Evolutionary conservation across 1,140 invertebrate species (phyloP), one percentile per base, ranked within the genome.

Genomic region (Lepidurus couesii): DNA sequence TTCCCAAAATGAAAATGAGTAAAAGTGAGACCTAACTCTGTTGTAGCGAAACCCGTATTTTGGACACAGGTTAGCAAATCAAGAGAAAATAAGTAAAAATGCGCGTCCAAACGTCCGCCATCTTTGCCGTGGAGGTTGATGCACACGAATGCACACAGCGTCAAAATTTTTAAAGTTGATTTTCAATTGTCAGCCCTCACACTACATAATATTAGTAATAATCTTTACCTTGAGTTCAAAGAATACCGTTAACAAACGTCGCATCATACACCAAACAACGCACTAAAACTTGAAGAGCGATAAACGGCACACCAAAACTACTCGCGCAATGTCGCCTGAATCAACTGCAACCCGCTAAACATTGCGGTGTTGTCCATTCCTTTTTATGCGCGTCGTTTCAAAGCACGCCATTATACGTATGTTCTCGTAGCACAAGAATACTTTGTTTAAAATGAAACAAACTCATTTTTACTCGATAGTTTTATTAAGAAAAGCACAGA

Each of bases 401-500:
- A 13, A 21, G 7, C 7, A 16, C 9, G 6, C 53, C 8, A n/a
- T 16, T 65, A n/a, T n/a, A 47, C 16, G 53, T 16, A 21, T n/a
- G 73, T 74, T 24, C 34, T 74, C 9, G 73, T 21, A 74, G 7
- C 73, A 74, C 0, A 34, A 74, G 73, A 74, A 74, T 13, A 24
- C 10, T 34, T 16, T 11, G 73, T 13, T 1, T 75, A 75, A 34
- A 26, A 75, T 42, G n/a, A 44, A 21, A 43, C 75, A 43, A n/a
- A 75, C 9, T 16, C 34, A 43, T 13, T 43, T 45, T 10, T 1
- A 21, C 13, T 65, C 53, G 21, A 65, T 65, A 9, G 11, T 47
- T 44, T 21, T 76, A 24, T 76, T 76, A 42, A 42, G 75, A 44
- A 44, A 76, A 45, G 42, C 34, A 75, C 13, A 75, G 10, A 75